Percentiles rank a stretch among this genome's conserved stretches.
These are phyloP conservation scores for Ibycter americanus DNA, from an alignment of 2,797 vertebrate species.

Conservation along the genomic window DNA sequence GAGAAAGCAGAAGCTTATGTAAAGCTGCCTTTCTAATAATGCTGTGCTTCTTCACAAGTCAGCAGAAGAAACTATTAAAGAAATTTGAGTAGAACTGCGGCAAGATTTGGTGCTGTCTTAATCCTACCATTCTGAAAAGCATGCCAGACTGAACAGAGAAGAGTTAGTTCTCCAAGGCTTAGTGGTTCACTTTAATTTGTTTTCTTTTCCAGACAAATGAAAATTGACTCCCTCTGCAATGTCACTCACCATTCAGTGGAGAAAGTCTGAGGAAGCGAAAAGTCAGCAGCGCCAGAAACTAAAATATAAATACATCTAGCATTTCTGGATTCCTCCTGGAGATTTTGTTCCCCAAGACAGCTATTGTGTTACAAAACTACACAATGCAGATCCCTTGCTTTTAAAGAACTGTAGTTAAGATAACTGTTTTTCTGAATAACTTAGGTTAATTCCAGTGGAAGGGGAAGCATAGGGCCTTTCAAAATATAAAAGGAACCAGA, in stretches of 20 bases:
- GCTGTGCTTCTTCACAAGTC: neutral
- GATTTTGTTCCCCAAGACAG: neutral
- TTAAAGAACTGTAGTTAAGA: neutral
- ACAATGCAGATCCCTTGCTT: neutral
- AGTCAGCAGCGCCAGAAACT: constrained; percentile 23
- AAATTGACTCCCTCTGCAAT: constrained; percentile 34
- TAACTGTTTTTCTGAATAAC: neutral
- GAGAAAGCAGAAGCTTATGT: neutral
- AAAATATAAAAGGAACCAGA: neutral
- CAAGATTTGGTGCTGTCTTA: constrained; percentile 25
- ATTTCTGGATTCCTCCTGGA: neutral
- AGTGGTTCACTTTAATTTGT: constrained; percentile 21
- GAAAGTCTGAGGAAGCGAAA: neutral
- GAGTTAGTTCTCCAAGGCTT: constrained; percentile 30
- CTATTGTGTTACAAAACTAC: constrained; percentile 22
- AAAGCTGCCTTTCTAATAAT: neutral
- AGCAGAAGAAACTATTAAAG: constrained; percentile 15
- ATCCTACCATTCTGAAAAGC: neutral
- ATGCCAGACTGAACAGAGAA: neutral
- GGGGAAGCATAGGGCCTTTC: neutral
- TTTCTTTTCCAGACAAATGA: constrained; percentile 52
- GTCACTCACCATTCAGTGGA: neutral
- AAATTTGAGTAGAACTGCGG: neutral
- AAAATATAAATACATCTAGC: constrained; percentile 1
- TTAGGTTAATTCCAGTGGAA: neutral